Evolutionary conservation across 2,888 invertebrate genomes (phyloP), one percentile per base, ranked within the genome.

Genomic region (Sarcophaga subvicina): DNA sequence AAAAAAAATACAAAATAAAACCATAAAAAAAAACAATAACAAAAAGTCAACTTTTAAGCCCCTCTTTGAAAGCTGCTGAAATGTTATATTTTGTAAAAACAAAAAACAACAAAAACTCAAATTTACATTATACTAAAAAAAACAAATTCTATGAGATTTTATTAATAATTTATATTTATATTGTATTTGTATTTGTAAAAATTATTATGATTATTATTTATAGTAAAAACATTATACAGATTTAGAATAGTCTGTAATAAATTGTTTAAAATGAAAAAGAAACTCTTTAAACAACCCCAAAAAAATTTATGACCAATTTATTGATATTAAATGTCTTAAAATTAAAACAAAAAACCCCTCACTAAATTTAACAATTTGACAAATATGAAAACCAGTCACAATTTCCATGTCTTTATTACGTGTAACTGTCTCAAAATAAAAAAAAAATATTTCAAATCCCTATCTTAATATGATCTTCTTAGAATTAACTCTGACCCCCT

Each of bases 141-240:
- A 80, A 73, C 45, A 64, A 75, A 67, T 37, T 66, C 17, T 14
- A 75, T 71, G 79, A 79, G 75, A 79, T 86, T 79, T 86, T 86
- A 78, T 70, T 79, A 76, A 49, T 54, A 69, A 72, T 63, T 71
- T 63, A 54, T 62, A 45, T 67, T 27, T 59, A 20, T 69, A 54
- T 14, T 37, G 4, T 66, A 76, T 14, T 14, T 54, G 14, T 66
- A 20, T 54, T 70, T 60, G 59, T 80, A 37, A 47, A 76, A 47
- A 63, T 37, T 37, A 63, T 27, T 73, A 63, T 47, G 10, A 27
- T 25, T 66, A 49, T 17, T 62, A 73, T 27, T 59, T 75, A 47
- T 67, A 80, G 67, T 8, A 66, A 73, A 20, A n/a, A 54, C 54
- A 17, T 54, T 54, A 54, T 14, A 76, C 37, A 20, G n/a, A 54